Conservation (phyloP, 92 coral and sea anemone genomes). For the Porites rus region DNA sequence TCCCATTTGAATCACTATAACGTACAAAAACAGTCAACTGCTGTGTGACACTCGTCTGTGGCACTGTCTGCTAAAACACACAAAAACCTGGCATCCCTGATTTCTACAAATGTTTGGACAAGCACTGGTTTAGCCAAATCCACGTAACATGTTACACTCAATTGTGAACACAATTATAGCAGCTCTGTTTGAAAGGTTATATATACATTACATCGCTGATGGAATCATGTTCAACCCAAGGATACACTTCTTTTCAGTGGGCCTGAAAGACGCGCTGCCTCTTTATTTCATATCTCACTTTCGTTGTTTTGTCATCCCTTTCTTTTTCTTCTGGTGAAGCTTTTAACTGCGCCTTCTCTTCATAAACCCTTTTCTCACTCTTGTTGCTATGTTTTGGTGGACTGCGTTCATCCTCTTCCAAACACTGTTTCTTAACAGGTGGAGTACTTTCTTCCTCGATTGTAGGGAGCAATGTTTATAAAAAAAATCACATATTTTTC, state of each 20-base stretch:
- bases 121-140: too few relatives aligned
- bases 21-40: constrained; percentile 43
- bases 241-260: background rate
- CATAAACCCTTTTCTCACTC: background rate
- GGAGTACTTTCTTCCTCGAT: background rate
- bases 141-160: too few relatives aligned
- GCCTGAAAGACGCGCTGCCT: constrained; percentile 9
- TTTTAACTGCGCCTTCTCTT: constrained; percentile 1
- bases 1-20: constrained; percentile 27
- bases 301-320: background rate
- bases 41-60: constrained; percentile 45
- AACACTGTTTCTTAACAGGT: background rate
- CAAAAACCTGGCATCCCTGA: constrained; percentile 35
- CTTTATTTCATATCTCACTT: constrained; percentile 1
- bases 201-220: constrained; percentile 7
- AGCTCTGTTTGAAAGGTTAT: too few relatives aligned
- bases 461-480: background rate
- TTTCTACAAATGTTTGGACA: background rate
- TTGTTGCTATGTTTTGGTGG: background rate
- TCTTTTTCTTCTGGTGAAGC: background rate
- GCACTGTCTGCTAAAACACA: constrained; percentile 46
- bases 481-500: background rate
- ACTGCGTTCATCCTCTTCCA: background rate
- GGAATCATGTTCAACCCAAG: constrained; percentile 7
- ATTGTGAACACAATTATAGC: too few relatives aligned